Percentiles rank a stretch among this genome's conserved stretches.
Conservation (phyloP, 1,140 invertebrate genomes). For the Tyrophagus putrescentiae region DNA sequence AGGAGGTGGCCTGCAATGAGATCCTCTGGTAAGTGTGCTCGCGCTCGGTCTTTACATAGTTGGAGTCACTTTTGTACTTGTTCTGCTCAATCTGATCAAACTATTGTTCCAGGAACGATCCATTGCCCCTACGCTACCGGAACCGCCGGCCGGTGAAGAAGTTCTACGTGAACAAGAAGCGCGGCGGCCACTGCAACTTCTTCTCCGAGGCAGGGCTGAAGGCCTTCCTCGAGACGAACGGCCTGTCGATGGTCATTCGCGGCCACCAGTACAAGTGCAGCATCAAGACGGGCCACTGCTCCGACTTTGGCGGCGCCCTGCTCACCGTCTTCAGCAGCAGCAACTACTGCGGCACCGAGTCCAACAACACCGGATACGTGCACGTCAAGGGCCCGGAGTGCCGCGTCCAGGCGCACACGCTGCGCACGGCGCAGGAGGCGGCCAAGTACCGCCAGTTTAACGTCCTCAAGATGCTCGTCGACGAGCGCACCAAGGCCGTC, state of each 20-base stretch:
- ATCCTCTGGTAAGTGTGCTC: conserved; percentile 53
- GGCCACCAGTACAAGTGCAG: background rate
- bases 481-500: too few species aligned
- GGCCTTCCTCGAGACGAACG: background rate
- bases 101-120: conserved; percentile 53
- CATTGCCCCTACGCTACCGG: background rate
- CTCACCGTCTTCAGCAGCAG: background rate
- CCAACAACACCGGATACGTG: background rate
- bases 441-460: too few species aligned
- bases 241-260: background rate
- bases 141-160: background rate
- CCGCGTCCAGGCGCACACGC: too few species aligned
- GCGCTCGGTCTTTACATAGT: conserved; percentile 57
- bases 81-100: conserved; percentile 43
- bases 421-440: too few species aligned
- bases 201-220: background rate
- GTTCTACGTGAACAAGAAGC: background rate
- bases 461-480: too few species aligned
- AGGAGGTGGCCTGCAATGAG: background rate
- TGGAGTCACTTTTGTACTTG: conserved; percentile 8
- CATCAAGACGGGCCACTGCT: background rate
- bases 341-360: background rate
- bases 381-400: too few species aligned
- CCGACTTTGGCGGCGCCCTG: background rate
- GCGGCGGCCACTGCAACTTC: background rate